Percentiles rank a stretch among this genome's conserved stretches.
Conservation (phyloP, 2,888 invertebrate species). For the Papilio elwesi region DNA sequence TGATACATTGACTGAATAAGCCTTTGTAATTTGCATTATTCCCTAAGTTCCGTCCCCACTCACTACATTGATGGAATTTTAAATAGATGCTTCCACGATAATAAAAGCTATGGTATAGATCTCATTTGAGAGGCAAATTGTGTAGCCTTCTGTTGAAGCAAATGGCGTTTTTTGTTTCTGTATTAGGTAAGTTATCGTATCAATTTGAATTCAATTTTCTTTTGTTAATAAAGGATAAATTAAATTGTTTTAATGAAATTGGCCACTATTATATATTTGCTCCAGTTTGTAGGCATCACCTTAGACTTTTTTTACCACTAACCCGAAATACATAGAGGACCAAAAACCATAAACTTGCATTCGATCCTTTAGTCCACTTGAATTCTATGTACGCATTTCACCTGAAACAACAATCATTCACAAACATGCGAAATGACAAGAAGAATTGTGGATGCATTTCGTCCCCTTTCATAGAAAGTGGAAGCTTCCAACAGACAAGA, state of each 20-base stretch:
- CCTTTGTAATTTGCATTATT: slow-evolving; percentile 7
- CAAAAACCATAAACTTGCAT: too few species aligned
- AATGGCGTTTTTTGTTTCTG: neutral
- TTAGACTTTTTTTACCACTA: neutral
- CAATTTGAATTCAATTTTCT: slow-evolving; percentile 7
- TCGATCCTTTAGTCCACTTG: too few species aligned
- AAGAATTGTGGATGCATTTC: neutral
- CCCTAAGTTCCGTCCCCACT: slow-evolving; percentile 4
- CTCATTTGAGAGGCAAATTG: slow-evolving; percentile 26
- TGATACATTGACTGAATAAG: neutral
- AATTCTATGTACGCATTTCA: too few species aligned
- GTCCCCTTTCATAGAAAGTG: neutral
- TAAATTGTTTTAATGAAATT: neutral
- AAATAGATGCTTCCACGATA: slow-evolving; percentile 25
- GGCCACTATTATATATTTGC: neutral
- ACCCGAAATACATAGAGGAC: too few species aligned
- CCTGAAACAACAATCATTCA: too few species aligned
- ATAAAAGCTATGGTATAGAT: slow-evolving; percentile 18
- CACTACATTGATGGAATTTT: slow-evolving; percentile 35
- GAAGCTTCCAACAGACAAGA: neutral
- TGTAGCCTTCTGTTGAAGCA: slow-evolving; percentile 14
- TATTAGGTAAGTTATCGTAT: neutral
- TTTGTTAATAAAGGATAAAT: neutral
- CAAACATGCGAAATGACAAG: too few species aligned
- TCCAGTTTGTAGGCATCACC: neutral